Conservation (phyloP, 1,140 invertebrate species). For the Oryzaephilus surinamensis region DNA sequence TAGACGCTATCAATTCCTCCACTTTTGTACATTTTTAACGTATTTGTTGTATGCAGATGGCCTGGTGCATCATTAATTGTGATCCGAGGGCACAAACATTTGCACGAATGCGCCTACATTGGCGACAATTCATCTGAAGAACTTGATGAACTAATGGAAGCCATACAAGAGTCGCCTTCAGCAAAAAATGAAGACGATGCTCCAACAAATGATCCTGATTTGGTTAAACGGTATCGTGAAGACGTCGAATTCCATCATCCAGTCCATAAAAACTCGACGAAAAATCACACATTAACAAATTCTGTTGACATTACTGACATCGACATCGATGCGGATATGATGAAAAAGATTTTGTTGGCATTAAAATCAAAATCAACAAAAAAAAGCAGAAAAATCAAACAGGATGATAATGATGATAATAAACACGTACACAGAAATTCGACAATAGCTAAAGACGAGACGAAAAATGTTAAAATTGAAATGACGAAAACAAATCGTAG, state of each 20-base stretch:
- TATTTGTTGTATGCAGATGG: conserved; percentile 43
- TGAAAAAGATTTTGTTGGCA: conserved; percentile 34
- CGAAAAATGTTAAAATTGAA: conserved; percentile 24
- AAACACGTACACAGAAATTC: conserved; percentile 29
- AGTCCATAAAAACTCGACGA: conserved; percentile 19
- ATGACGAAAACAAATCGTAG: conserved; percentile 6
- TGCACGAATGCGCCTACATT: conserved; percentile 70
- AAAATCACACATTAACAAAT: conserved; percentile 20
- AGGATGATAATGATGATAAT: conserved; percentile 5
- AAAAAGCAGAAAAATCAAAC: conserved; percentile 9
- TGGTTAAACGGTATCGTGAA: conserved; percentile 38
- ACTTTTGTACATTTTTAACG: too few species aligned
- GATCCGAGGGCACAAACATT: conserved; percentile 62
- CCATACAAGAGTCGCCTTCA: conserved; percentile 24
- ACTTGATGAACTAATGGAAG: conserved; percentile 49
- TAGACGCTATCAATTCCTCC: too few species aligned
- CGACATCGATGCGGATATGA: conserved; percentile 36
- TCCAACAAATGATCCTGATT: conserved; percentile 36
- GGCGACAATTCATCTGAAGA: conserved; percentile 67
- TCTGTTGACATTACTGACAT: conserved; percentile 27
- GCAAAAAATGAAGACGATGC: conserved; percentile 11
- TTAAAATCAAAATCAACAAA: conserved; percentile 16
- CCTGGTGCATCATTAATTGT: conserved; percentile 64
- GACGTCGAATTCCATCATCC: conserved; percentile 36
- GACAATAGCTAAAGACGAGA: conserved; percentile 27